Evolutionary conservation across 2,888 invertebrate genomes (phyloP).

Genomic region (Chrysolina americana): DNA sequence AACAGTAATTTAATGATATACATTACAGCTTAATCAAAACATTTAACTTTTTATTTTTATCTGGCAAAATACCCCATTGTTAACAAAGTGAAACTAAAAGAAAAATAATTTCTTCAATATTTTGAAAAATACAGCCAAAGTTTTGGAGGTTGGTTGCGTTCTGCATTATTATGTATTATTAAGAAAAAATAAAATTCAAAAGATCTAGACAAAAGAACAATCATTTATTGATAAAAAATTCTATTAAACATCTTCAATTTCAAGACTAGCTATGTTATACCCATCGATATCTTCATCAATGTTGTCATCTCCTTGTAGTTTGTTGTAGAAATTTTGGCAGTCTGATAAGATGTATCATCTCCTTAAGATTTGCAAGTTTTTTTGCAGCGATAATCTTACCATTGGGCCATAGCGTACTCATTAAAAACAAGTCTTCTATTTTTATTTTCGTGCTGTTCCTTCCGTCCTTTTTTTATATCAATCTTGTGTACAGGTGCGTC

Average conservation of each 20-base stretch:
- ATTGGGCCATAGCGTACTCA: background rate
- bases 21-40: background rate
- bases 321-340: too few species aligned
- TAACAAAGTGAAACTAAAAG: background rate
- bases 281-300: conserved; percentile 3
- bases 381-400: conserved; percentile 9
- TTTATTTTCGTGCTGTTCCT: too few species aligned
- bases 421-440: too few species aligned
- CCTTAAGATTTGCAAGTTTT: conserved; percentile 11
- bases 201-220: background rate
- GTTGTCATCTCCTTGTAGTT: background rate
- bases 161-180: background rate
- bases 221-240: conserved; percentile 1
- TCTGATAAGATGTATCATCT: background rate
- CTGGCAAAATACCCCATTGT: background rate
- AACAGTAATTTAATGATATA: conserved; percentile 6
- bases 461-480: too few species aligned
- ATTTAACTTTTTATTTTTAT: background rate
- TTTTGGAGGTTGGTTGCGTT: background rate
- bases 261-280: conserved; percentile 2
- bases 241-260: background rate
- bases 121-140: background rate
- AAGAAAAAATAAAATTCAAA: background rate
- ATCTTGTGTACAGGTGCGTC: too few species aligned
- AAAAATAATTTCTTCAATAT: background rate